phyloP scores from a whole-genome alignment of 2,888 invertebrate species.

The Meta bourneti region DNA sequence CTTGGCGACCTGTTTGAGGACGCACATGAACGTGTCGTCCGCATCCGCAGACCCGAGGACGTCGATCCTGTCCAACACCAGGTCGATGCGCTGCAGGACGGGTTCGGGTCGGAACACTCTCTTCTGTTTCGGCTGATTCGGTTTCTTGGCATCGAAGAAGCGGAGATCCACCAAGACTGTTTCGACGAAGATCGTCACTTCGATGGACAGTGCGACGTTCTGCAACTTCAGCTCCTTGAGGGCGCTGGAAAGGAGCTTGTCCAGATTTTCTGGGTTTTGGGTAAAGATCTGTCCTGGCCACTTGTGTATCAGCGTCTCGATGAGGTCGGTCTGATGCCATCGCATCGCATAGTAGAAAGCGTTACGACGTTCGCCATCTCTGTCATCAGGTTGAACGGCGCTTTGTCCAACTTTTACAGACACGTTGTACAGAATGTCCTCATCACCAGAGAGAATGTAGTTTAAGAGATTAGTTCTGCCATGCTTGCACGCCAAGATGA shows the following conservation, averaged over 20 bases:
- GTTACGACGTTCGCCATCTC: constrained; percentile 23
- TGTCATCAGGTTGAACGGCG: background rate
- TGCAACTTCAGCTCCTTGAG: constrained; percentile 42
- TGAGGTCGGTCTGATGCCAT: background rate
- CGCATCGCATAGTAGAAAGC: constrained; percentile 55
- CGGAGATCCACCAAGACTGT: constrained; percentile 5
- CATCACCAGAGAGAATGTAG: constrained; percentile 2
- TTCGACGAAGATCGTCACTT: constrained; percentile 37
- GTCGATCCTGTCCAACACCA: background rate
- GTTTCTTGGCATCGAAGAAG: constrained; percentile 9
- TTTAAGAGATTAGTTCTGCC: background rate
- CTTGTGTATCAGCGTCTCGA: background rate
- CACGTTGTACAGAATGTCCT: constrained; percentile 17
- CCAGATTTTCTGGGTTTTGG: background rate
- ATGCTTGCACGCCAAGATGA: constrained; percentile 37
- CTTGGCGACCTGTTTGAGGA: constrained; percentile 19
- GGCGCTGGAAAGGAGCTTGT: constrained; percentile 36
- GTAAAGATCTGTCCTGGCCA: constrained; percentile 26
- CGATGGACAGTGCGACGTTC: constrained; percentile 19
- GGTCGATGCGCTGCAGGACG: background rate
- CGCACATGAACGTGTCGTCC: constrained; percentile 17
- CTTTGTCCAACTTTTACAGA: background rate
- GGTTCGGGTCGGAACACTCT: background rate
- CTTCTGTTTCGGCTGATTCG: background rate
- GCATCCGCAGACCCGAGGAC: background rate